phyloP scores from a whole-genome alignment of 1,140 invertebrate genomes.

The Brachionus calyciflorus region DNA sequence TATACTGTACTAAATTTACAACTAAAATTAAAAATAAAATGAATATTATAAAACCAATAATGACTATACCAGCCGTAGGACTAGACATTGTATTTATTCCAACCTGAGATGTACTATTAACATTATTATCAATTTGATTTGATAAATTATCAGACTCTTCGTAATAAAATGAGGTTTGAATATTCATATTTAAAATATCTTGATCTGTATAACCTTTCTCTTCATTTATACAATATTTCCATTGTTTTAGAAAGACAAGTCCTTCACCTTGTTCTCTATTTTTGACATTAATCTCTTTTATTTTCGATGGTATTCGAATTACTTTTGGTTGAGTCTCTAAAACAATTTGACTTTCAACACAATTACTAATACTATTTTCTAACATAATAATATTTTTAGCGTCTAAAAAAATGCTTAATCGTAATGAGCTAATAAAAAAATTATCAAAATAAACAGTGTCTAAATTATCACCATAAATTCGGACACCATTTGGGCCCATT shows the following conservation, averaged over 20 bases:
- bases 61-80: not conserved
- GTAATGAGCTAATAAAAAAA: not conserved
- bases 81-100: not conserved
- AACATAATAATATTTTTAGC: not conserved
- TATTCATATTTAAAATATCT: not conserved
- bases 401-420: not conserved
- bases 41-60: not conserved
- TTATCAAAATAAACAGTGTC: slow-evolving; percentile 29
- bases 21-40: slow-evolving; percentile 10
- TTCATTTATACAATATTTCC: slow-evolving; percentile 3
- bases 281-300: not conserved
- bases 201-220: not conserved
- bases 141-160: not conserved
- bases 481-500: not conserved
- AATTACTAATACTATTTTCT: not conserved
- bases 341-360: not conserved
- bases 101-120: not conserved
- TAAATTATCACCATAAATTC: not conserved
- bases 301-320: not conserved
- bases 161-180: not conserved
- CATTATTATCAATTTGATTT: too few species aligned
- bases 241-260: not conserved
- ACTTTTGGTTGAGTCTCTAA: not conserved
- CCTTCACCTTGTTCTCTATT: not conserved
- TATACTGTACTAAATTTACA: slow-evolving; percentile 28